These are phyloP conservation scores for Oppia nitens DNA, from an alignment of 1,140 invertebrate genomes.

Conservation along the genomic window DNA sequence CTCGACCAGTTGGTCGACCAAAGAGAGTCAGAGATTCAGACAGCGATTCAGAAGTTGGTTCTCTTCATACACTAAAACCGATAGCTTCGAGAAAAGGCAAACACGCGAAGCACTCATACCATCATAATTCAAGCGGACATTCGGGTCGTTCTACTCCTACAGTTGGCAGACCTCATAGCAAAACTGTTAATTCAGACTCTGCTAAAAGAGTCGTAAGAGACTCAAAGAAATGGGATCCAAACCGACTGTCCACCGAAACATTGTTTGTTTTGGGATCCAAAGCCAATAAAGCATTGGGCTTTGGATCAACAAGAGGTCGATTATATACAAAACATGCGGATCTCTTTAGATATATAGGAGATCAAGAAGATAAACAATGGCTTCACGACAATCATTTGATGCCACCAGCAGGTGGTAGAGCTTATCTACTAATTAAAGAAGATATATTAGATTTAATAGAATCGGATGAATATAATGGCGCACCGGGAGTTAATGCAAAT, in stretches of 20 bases:
- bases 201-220: slow-evolving; percentile 29
- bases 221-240: slow-evolving; percentile 53
- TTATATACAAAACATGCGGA: slow-evolving; percentile 60
- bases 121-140: slow-evolving; percentile 14
- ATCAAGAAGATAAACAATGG: slow-evolving; percentile 66
- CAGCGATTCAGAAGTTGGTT: slow-evolving; percentile 36
- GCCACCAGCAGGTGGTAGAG: slow-evolving; percentile 54
- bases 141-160: slow-evolving; percentile 28
- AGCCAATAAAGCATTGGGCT: slow-evolving; percentile 48
- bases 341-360: slow-evolving; percentile 52
- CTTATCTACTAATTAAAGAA: slow-evolving; percentile 59
- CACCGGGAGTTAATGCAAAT: slow-evolving; percentile 40
- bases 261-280: slow-evolving; percentile 57
- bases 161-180: slow-evolving; percentile 18
- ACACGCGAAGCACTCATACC: not conserved
- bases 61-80: not conserved
- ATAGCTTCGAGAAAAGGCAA: not conserved
- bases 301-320: slow-evolving; percentile 51
- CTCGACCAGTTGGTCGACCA: slow-evolving; percentile 35
- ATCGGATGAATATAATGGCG: slow-evolving; percentile 51
- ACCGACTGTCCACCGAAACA: slow-evolving; percentile 44
- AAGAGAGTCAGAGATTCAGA: slow-evolving; percentile 44
- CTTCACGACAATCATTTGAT: slow-evolving; percentile 53
- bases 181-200: not conserved
- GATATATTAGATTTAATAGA: slow-evolving; percentile 55